Evolutionary conservation across 64 coral and sea anemone species (phyloP), one percentile per base, ranked within the genome.

Genomic region (Montipora foliosa): DNA sequence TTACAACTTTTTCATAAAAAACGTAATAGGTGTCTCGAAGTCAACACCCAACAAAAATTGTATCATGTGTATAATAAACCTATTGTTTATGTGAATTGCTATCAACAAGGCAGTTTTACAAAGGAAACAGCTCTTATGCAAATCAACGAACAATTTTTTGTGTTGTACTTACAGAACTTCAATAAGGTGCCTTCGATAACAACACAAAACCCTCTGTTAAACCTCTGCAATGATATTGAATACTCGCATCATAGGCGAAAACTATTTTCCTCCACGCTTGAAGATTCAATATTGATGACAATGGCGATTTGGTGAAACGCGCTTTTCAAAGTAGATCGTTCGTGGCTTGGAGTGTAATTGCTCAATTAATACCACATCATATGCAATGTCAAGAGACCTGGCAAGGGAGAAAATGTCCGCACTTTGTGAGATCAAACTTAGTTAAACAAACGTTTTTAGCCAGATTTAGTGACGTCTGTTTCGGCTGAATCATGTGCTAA

Each of bases 61-160:
- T 16, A 67, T 1, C n/a, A 62, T 9, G 10, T 22, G 47, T 58
- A 84, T 13, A 84, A 84, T 20, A 4, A 67, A 45, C 61, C 55
- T 29, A 44, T 84, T 84, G 81, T 84, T 84, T 37, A 47, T 67
- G 5, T 68, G 81, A 37, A 84, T 60, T 58, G 44, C 61, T 67
- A 84, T 84, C 81, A 84, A 48, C 81, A 67, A 84, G 81, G 60
- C 81, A 58, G 67, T 68, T 84, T 84, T 48, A 19, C 44, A 84
- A 84, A 67, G 81, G 81, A 84, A 84, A 44, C 81, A 67, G 29
- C 81, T 67, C 81, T 84, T 84, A 84, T 81, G 59, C 57, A 20
- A 84, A 16, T 84, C 44, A 61, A 10, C 2, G 29, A 47, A 15
- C 79, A 61, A 64, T 13, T 16, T 82, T 1, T 61, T 6, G 16